Conservation (phyloP, 2,797 vertebrate species). For the Dryobates pubescens region DNA sequence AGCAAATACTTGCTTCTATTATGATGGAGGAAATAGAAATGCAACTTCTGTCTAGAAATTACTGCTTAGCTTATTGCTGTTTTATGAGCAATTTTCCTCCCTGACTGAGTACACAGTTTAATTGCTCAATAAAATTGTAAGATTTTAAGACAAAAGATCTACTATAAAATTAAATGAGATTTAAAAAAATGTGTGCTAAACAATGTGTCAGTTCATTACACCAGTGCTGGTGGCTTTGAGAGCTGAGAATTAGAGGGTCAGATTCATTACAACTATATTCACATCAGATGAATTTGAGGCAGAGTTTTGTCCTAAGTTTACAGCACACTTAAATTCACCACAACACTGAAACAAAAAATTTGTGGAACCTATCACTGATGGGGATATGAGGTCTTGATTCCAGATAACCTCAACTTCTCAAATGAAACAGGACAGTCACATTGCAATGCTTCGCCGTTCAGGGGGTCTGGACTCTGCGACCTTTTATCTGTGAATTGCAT, state of each 20-base stretch:
- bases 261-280: slow-evolving; percentile 35
- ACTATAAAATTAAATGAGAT: slow-evolving; percentile 79
- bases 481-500: neutral
- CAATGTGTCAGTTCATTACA: slow-evolving; percentile 57
- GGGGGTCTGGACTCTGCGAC: neutral
- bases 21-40: slow-evolving; percentile 63
- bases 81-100: slow-evolving; percentile 46
- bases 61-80: slow-evolving; percentile 47
- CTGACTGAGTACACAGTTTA: slow-evolving; percentile 60
- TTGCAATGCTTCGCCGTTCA: neutral
- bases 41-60: slow-evolving; percentile 59
- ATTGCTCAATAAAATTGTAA: slow-evolving; percentile 76
- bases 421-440: neutral
- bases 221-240: slow-evolving; percentile 16
- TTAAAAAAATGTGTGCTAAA: slow-evolving; percentile 71
- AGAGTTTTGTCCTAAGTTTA: slow-evolving; percentile 33
- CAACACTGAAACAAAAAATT: neutral
- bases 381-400: neutral
- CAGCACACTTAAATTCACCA: neutral
- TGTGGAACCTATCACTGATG: neutral
- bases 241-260: slow-evolving; percentile 67
- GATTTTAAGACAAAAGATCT: slow-evolving; percentile 59
- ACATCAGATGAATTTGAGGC: slow-evolving; percentile 31
- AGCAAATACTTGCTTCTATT: slow-evolving; percentile 54
- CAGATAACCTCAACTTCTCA: neutral